Evolutionary conservation across 1,140 invertebrate genomes (phyloP), one percentile per base, ranked within the genome.

Genomic region (Drosophila leontia): DNA sequence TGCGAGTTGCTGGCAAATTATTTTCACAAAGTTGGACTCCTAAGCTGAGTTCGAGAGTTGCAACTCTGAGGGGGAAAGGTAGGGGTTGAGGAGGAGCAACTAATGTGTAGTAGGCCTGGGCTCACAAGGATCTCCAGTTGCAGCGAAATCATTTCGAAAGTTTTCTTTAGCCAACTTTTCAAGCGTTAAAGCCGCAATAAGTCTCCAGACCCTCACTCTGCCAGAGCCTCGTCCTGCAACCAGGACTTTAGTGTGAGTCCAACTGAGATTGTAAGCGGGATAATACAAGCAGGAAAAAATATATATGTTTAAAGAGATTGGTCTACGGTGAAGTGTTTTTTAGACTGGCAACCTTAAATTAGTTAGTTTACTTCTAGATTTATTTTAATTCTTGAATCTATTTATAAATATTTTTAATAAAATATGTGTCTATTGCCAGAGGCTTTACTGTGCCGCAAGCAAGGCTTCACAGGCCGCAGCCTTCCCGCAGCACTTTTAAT

Each of bases 161-260:
- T 78, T 82, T 75, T 45, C 41, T 68, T 26, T 53, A 69, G 72
- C 79, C 53, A 76, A 75, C 62, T 86, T 81, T 81, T 80, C 60
- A 72, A 80, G 78, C 82, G 47, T 85, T 78, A 74, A 90, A 80
- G 68, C 81, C 81, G 74, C 82, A 82, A 53, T 64, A 80, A 80
- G 61, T 50, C 53, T 45, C 11, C 48, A 45, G 47, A 53, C 61
- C 65, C 62, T 2, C 17, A 64, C 47, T 35, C 37, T 35, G 11
- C 45, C 44, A 48, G 60, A 74, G 61, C 50, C 58, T 50, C 17
- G 53, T 58, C 55, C 57, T 37, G 26, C 39, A 42, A 41, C n/a
- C 37, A 76, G 19, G 34, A 70, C 45, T 53, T 50, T 29, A 59
- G 71, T 74, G 48, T 62, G 41, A 51, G 70, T 51, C 63, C 65